Conservation (phyloP, 2,113 vertebrate species). For the Phalacrocorax pelagicus region DNA sequence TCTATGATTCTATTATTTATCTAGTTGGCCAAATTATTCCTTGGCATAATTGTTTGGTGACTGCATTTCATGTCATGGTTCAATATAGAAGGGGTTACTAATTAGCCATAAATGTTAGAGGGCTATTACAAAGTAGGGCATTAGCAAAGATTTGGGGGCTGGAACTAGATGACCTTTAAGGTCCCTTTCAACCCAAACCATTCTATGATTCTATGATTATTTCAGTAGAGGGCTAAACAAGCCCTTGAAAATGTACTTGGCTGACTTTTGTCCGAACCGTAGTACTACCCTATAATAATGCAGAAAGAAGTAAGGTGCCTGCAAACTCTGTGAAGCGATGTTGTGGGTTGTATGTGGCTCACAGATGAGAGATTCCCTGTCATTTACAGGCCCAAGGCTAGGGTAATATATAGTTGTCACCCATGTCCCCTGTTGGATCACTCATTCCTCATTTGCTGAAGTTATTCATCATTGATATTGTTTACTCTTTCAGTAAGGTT, state of each 20-base stretch:
- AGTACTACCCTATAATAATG: neutral
- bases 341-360: neutral
- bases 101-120: neutral
- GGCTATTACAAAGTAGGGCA: neutral
- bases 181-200: neutral
- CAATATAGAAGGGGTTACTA: neutral
- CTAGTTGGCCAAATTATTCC: neutral
- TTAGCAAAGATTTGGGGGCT: neutral
- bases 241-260: neutral
- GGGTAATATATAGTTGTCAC: neutral
- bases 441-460: neutral
- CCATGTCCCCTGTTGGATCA: fast-evolving
- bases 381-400: neutral
- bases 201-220: neutral
- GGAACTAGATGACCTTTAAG: neutral
- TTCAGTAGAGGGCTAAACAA: neutral
- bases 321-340: neutral
- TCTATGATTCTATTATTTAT: neutral
- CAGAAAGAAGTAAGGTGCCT: neutral
- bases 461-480: neutral
- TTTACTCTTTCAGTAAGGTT: neutral
- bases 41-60: neutral
- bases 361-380: neutral
- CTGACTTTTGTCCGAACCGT: neutral
- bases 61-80: neutral